Base-by-base conservation (phyloP, 2,888 invertebrate species). In the Ornithoptera alexandrae region DNA sequence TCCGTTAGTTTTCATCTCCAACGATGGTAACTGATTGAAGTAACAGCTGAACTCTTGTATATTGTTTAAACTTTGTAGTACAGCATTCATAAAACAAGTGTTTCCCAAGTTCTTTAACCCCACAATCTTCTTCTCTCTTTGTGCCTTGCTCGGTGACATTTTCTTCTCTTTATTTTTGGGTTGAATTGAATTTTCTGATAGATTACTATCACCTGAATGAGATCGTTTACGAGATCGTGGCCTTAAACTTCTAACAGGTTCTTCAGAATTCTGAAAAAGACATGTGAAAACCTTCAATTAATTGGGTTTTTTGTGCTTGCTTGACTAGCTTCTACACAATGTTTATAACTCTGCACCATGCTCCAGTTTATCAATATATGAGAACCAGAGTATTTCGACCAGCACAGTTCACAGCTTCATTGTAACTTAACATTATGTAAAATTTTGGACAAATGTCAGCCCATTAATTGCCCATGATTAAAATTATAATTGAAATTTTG, bases 11-110 rank as follows among this genome's bases (percentile, higher is more conserved):
- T 94, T 94, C 75, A 90, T 85, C 80, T 96, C 96, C 74, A 97
- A 85, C 4, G 96, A 94, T 17, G 96, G 97, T 82, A 96, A 88
- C 83, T 95, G 94, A 83, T 95, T 96, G 78, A 97, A 95, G 85
- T 96, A 97, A 78, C 95, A 95, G 86, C 96, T 96, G 84, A 97
- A 97, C 81, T 96, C 96, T 84, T 96, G 95, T 81, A 97, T 96
- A 86, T 97, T 96, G 83, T 96, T 97, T 88, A 97, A 93, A 76
- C 96, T 96, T 84, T 97, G 97, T 71, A 97, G 89, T 71, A 97
- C 97, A 24, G 96, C 96, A 88, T 97, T 97, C 97, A 97, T 97
- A 83, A 97, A 97, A 86, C 97, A 97, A 65, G 97, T 97, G 84
- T 97, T 97, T 75, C 97, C 97, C 83, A 97, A 92, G 91, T 97